These are phyloP conservation scores for Ariopsis seemanni DNA, from an alignment of 2,113 vertebrate genomes.

Conservation along the genomic window DNA sequence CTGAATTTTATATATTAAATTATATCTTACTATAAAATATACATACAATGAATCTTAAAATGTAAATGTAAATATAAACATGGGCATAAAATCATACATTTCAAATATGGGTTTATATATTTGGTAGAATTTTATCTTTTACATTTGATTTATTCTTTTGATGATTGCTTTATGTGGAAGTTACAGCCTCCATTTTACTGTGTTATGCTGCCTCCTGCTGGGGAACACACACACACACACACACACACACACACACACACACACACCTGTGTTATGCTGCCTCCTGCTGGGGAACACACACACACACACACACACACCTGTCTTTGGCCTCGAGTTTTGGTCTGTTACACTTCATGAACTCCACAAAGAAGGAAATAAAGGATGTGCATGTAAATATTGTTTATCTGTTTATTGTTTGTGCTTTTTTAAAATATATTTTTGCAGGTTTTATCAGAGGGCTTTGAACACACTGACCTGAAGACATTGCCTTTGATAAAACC, in stretches of 20 bases:
- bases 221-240: no score
- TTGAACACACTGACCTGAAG: no score
- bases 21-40: background rate
- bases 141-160: background rate
- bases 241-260: no score
- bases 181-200: background rate
- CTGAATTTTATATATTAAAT: background rate
- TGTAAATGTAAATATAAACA: background rate
- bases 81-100: background rate
- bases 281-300: background rate
- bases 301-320: no score
- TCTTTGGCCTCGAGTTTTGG: no score
- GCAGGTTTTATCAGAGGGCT: no score
- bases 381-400: no score
- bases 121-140: background rate
- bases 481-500: no score
- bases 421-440: no score
- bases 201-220: background rate
- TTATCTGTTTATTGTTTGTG: no score
- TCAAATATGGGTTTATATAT: background rate
- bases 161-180: background rate
- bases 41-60: background rate
- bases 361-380: no score
- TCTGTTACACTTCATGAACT: no score
- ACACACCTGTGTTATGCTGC: background rate